A percentile compares a stretch with the other conserved stretches of the same genome.
These are phyloP conservation scores for Cladopsammia gracilis DNA, from an alignment of 64 coral and sea anemone genomes.

Conservation along the genomic window DNA sequence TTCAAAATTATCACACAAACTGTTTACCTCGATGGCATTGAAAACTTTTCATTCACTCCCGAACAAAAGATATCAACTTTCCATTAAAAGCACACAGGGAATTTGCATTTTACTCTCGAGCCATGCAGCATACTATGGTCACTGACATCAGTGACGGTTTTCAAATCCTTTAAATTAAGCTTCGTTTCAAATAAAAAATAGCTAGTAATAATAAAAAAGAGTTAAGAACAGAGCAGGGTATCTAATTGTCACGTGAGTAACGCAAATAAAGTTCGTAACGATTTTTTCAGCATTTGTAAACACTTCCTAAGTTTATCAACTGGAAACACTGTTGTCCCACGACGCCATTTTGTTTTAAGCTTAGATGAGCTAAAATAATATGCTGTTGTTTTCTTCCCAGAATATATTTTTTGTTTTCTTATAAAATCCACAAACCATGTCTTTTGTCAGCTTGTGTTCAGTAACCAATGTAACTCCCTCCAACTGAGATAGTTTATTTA, in stretches of 20 bases:
- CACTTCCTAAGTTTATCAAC: not conserved
- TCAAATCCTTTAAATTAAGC: not conserved
- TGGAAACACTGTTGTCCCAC: not conserved
- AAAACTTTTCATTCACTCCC: not conserved
- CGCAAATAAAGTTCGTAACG: not conserved
- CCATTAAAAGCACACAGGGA: not conserved
- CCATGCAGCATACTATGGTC: too few relatives aligned
- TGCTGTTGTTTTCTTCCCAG: not conserved
- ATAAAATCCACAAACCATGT: not conserved
- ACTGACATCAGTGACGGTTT: not conserved
- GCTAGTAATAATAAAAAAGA: too few relatives aligned
- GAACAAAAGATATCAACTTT: not conserved
- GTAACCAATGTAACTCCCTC: not conserved
- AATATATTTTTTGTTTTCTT: too few relatives aligned
- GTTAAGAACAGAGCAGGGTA: not conserved
- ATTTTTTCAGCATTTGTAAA: not conserved
- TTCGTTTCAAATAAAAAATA: not conserved
- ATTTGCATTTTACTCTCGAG: not conserved
- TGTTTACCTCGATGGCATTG: too few relatives aligned
- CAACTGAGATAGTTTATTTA: not conserved
- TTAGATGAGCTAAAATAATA: not conserved
- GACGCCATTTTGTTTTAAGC: slow-evolving; percentile 24
- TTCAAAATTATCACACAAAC: not conserved
- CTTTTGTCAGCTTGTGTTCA: not conserved
- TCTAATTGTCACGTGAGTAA: not conserved